Base-by-base conservation (phyloP, 2,113 vertebrate genomes). In the Oncorhynchus nerka region DNA sequence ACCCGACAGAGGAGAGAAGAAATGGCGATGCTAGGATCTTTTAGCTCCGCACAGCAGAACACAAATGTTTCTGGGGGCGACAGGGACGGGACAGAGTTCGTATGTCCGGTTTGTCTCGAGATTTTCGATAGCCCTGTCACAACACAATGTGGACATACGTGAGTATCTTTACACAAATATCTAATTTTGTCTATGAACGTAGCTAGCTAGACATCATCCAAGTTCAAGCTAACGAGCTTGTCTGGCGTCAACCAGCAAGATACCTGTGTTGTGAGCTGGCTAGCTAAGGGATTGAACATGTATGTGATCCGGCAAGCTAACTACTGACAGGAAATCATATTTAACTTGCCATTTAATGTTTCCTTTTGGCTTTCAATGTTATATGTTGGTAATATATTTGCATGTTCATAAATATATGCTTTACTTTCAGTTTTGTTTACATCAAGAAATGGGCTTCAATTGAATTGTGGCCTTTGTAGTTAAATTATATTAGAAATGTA, bases 71-170 rank as follows among this genome's bases (percentile, higher is more conserved):
- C 86, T 4, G 91, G 86, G 15, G 89, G 84, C 3, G 88, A 84
- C 68, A 66, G 79, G 68, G 92, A 94, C 68, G 75, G 90, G 76
- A 91, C 90, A 16, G 93, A 94, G 75, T 97, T 96, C 75, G 89
- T 95, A 1, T 98, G 97, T 70, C 96, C 97, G 0, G 96, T 98
- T 77, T 98, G 97, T 79, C 86, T 98, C 20, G 97, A 97, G 78
- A 95, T 97, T 45, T 97, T 94, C 57, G 94, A 97, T 30, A 94
- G 89, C 79, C 97, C 97, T 1, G 93, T 97, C 83, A 94, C 84
- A 62, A 96, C 96, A 81, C 92, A 95, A 77, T 98, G 97, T 85
- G 95, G 95, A 59, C 97, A 99, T 79, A 93, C 95, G 97, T 98
- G 88, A 96, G 97, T 90, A 86, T 70, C 34, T 45, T 74, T 72